Evolutionary conservation across 2,888 invertebrate species (phyloP), one percentile per base, ranked within the genome.

Genomic region (Oxyteleia sp.): DNA sequence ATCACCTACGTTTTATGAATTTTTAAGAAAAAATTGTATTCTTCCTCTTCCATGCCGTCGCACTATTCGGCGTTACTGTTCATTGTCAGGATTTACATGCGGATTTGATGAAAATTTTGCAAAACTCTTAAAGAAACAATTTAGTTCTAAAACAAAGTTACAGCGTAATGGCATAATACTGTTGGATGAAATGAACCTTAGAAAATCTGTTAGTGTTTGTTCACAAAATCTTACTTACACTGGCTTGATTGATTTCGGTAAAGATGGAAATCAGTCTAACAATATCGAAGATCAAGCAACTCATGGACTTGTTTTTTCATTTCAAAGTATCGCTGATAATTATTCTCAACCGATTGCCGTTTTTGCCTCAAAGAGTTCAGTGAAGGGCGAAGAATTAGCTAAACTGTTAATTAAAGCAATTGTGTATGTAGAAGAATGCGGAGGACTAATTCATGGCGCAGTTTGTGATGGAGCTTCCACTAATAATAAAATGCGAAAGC

Each of bases 271-370:
- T 10, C 45, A 85, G 47, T 61, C 76, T 0, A 69, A 32, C 0
- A 38, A 75, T 29, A 80, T 86, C 11, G 41, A 72, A 23, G 81
- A 82, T 20, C 15, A 66, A 43, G 82, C 84, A 16, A 75, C 64
- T 7, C 75, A 86, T 45, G 85, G 80, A 4, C 75, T 86, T 7
- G 83, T 84, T 4, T 64, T 82, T 57, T 2, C 82, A 57, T 87
- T 85, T 55, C 87, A 87, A 74, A 68, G 81, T 26, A 38, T 86
- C 0, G 29, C 38, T 5, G 85, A 84, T 26, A 69, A 26, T 0
- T 84, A 78, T 47, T 59, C 85, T 0, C 85, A 86, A 45, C 86
- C 87, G 1, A 76, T 87, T 18, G 87, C 66, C 0, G 84, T 84
- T 15, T 85, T 87, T 72, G 85, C 85, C 2, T 86, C 86, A 13